Conservation (phyloP, 2,113 vertebrate species). For the Sylvilagus bachmani region DNA sequence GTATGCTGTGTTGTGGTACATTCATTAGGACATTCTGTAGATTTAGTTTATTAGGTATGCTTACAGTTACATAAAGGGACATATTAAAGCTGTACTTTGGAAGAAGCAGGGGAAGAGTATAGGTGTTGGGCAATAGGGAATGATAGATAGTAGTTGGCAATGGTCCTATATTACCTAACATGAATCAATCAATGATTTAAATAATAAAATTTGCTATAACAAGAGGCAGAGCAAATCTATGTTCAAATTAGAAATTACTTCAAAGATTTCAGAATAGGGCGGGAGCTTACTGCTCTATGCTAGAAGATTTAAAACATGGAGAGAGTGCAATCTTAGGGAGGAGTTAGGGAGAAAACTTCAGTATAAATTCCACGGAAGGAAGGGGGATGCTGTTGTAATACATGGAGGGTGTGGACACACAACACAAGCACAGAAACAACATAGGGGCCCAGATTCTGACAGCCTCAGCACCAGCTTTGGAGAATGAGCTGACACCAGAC, state of each 20-base stretch:
- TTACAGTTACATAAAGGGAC: not conserved
- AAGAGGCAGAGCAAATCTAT: not conserved
- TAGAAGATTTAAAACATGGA: too few relatives aligned
- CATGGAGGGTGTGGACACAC: too few relatives aligned
- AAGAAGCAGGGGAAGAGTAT: not conserved
- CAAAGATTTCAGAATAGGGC: not conserved
- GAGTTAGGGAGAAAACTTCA: too few relatives aligned
- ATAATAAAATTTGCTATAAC: not conserved
- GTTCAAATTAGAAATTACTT: conserved; percentile 35
- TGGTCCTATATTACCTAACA: not conserved
- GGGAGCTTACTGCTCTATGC: too few relatives aligned
- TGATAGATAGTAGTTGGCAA: not conserved
- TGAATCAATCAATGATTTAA: not conserved
- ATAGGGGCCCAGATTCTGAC: too few relatives aligned
- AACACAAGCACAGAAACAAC: too few relatives aligned
- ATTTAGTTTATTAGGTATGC: not conserved
- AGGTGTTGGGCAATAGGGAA: not conserved
- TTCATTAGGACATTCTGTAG: not conserved
- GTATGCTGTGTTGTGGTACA: not conserved
- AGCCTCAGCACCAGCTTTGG: too few relatives aligned
- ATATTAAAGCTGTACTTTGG: not conserved
- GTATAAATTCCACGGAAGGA: too few relatives aligned
- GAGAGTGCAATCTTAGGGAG: too few relatives aligned
- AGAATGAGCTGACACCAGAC: too few relatives aligned
- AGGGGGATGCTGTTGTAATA: too few relatives aligned